These are phyloP conservation scores for Neuroterus valhalla DNA, from an alignment of 1,140 invertebrate species.

Conservation along the genomic window DNA sequence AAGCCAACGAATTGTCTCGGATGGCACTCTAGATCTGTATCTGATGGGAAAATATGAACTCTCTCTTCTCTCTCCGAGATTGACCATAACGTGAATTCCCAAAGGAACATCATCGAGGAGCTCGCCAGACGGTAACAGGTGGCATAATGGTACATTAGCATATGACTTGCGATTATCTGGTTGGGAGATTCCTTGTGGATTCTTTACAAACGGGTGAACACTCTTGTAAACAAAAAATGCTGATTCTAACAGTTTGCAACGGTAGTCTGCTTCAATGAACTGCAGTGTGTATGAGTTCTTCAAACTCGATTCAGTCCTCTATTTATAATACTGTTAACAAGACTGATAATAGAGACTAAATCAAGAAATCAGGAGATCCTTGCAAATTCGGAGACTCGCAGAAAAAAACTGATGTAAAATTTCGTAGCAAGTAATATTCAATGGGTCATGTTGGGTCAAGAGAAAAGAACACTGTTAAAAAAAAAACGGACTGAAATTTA, in stretches of 20 bases:
- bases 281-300: background rate
- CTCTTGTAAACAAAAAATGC: constrained; percentile 32
- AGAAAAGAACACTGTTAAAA: too few relatives aligned
- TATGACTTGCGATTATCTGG: constrained; percentile 5
- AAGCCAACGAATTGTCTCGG: too few relatives aligned
- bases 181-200: constrained; percentile 35
- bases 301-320: background rate
- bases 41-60: background rate
- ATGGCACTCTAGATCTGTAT: too few relatives aligned
- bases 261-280: constrained; percentile 38
- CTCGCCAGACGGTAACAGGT: constrained; percentile 6
- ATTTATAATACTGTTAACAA: background rate
- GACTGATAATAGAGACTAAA: background rate
- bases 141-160: constrained; percentile 18
- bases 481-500: too few relatives aligned
- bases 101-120: background rate
- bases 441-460: too few relatives aligned
- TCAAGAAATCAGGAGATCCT: background rate
- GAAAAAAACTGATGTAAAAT: too few relatives aligned
- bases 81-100: background rate
- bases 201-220: constrained; percentile 42
- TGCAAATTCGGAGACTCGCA: background rate
- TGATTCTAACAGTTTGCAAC: constrained; percentile 33
- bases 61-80: background rate
- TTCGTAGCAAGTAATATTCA: too few relatives aligned